These are phyloP conservation scores for Pelochelys cantorii DNA, from an alignment of 2,797 vertebrate genomes.

Conservation along the genomic window DNA sequence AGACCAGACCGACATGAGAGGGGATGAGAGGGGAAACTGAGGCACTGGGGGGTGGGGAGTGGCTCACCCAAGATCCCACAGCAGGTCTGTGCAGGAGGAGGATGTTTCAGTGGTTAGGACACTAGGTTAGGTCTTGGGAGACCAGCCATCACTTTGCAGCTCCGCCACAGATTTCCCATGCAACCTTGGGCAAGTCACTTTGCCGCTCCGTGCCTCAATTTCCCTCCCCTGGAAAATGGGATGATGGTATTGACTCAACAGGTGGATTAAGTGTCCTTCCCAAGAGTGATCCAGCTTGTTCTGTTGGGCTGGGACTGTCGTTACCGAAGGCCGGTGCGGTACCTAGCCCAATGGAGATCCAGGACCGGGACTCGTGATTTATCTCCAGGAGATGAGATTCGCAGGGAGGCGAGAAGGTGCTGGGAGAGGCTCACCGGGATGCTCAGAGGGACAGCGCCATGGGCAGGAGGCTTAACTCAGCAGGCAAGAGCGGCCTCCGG, in stretches of 20 bases:
- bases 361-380: not conserved
- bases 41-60: not conserved
- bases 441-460: too few relatives aligned
- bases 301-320: not conserved
- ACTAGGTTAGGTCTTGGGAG: not conserved
- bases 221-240: not conserved
- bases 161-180: not conserved
- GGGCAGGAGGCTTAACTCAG: too few relatives aligned
- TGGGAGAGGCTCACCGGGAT: not conserved
- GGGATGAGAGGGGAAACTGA: not conserved
- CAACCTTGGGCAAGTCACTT: not conserved
- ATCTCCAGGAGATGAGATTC: not conserved
- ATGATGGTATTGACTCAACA: not conserved
- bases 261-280: not conserved
- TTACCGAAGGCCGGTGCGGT: not conserved
- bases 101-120: not conserved
- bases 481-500: too few relatives aligned
- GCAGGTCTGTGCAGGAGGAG: not conserved
- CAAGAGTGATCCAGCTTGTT: not conserved
- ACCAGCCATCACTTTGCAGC: not conserved
- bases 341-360: not conserved
- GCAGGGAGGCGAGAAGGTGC: not conserved
- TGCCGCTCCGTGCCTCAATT: not conserved
- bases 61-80: not conserved
- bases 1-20: not conserved